Base-by-base conservation (phyloP, 2,888 invertebrate genomes). In the Drosophila algonquin region DNA sequence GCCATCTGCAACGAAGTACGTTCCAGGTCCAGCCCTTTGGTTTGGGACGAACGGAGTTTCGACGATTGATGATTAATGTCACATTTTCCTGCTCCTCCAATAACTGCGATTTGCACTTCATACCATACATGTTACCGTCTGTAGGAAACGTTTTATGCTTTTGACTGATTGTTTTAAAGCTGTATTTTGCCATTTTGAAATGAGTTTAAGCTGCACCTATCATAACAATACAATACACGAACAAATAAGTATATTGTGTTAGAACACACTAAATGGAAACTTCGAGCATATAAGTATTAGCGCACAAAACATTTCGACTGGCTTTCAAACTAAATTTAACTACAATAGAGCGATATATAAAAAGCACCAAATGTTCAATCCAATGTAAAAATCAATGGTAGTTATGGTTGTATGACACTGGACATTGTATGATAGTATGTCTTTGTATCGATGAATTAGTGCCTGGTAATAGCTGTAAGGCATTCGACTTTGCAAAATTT, bases 1-100 rank as follows among this genome's bases (percentile, higher is more conserved):
- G 91, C 89, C 90, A 90, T 77, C 82, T 90, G 67, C 83, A 85
- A 5, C 83, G 75, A 35, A 75, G 54, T 24, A 74, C 56, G 40
- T 74, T 63, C 78, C 75, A 63, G 14, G 77, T 56, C 77, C 72
- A 87, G 32, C 73, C 63, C 40, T 77, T 86, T 4, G 77, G 74
- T 52, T 75, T 73, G 59, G 75, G 81, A 10, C 77, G 86, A 18
- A 77, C 72, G 24, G 76, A 56, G 51, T 68, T 82, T 46, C 83
- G 73, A 18, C 88, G 78, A 52, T 82, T 87, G 24, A 85, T 73
- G 58, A 85, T 82, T 60, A 85, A 63, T 18, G 87, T 86, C 12
- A 87, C 80, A 62, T 80, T 85, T 46, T 85, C 88, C 44, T 87
- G 83, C 30, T 87, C 86, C 44, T 83, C 86, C 59, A 80, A 60